These are phyloP conservation scores for Mionectes olivaceus DNA, from an alignment of 2,797 vertebrate species.

Conservation along the genomic window DNA sequence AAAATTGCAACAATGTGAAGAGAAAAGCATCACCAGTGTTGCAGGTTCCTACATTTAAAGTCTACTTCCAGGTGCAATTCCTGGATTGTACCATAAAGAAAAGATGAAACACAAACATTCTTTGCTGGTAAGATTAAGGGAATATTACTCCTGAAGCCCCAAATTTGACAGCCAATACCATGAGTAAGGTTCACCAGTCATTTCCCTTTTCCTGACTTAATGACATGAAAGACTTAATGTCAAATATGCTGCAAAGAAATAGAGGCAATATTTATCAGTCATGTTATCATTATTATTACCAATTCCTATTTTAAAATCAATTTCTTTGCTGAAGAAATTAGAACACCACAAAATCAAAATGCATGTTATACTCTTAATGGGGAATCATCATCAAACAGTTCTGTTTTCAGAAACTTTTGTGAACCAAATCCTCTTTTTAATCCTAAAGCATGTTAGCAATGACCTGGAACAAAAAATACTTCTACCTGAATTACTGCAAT, in stretches of 20 bases:
- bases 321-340: background rate
- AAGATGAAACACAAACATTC: background rate
- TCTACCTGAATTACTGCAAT: background rate
- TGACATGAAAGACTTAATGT: background rate
- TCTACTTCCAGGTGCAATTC: background rate
- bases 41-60: background rate
- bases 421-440: background rate
- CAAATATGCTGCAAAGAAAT: background rate
- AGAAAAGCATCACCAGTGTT: background rate
- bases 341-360: background rate
- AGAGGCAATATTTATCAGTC: background rate
- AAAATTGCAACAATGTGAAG: background rate
- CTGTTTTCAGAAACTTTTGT: background rate
- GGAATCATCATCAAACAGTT: background rate
- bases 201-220: background rate
- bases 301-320: background rate
- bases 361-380: background rate
- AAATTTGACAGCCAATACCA: background rate
- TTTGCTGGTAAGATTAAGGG: background rate
- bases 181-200: background rate
- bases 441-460: background rate
- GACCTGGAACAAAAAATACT: background rate
- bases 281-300: background rate
- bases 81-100: background rate
- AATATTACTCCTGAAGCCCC: background rate